Evolutionary conservation across 2,888 invertebrate species (phyloP), one percentile per base, ranked within the genome.

Genomic region (Ethmia dodecea): DNA sequence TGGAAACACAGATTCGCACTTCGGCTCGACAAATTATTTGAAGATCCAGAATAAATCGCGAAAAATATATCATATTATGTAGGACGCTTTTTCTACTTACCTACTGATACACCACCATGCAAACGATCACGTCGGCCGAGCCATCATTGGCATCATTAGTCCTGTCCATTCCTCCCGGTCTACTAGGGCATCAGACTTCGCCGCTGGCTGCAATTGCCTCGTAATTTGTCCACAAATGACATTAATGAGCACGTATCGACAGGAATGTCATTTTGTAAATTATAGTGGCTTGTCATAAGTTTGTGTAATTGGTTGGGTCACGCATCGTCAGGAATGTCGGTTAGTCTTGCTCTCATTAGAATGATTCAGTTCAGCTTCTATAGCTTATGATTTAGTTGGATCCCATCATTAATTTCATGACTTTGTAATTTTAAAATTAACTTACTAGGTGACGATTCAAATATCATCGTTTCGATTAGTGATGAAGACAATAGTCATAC

Each of bases 201-300:
- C 60, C 60, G 43, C 41, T 30, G 63, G 69, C 68, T 60, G n/a
- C n/a, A 68, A 67, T 68, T 66, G 55, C 59, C 46, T 48, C 43
- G 61, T 74, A 77, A 77, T 76, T 59, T 48, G 55, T 62, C 51
- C 62, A 63, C 69, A 71, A 74, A 76, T 75, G 62, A 74, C 61
- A 71, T 62, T 62, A 68, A 70, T 68, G 55, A 67, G n/a, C 55
- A 65, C 40, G 61, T 74, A 76, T 76, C 59, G 74, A 53, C 49
- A 51, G 70, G 76, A 75, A 76, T 77, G 76, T 77, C 73, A 76
- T 77, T 77, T 76, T 52, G 68, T 69, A 72, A 73, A 77, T 74
- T 73, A 61, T 58, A 37, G 55, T 53, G 56, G 51, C 53, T 59
- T 62, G 60, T 67, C 60, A 62, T 62, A 52, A 53, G 47, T 56